phyloP scores from a whole-genome alignment of 2,113 vertebrate genomes.

The Lophochroa leadbeateri region DNA sequence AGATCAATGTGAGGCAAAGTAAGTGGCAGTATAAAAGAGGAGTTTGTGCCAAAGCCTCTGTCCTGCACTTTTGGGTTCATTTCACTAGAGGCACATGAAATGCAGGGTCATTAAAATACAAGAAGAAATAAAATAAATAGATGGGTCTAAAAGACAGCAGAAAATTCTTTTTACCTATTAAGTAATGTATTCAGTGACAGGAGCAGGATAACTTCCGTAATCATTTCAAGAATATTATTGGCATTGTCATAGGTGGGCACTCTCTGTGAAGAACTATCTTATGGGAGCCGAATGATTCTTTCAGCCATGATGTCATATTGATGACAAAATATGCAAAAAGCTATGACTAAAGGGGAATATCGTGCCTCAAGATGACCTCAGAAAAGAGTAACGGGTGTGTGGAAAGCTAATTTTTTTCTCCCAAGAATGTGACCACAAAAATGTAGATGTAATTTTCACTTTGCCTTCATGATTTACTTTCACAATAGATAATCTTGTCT shows the following conservation, averaged over 20 bases:
- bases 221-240: background rate
- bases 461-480: background rate
- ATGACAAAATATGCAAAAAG: background rate
- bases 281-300: background rate
- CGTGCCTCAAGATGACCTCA: background rate
- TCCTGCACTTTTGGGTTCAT: background rate
- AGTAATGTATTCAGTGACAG: background rate
- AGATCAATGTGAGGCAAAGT: slow-evolving; percentile 24
- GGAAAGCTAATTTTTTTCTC: background rate
- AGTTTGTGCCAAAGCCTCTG: slow-evolving; percentile 15
- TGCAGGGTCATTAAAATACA: background rate
- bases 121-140: background rate
- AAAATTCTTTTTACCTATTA: background rate
- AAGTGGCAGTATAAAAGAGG: background rate
- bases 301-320: background rate
- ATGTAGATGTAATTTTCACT: background rate
- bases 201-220: background rate
- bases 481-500: background rate
- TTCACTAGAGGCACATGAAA: background rate
- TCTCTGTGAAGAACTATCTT: background rate
- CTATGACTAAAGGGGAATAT: background rate
- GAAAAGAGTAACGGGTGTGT: background rate
- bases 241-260: background rate
- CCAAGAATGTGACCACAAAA: background rate
- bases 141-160: background rate